Evolutionary conservation across 2,797 vertebrate species (phyloP), one percentile per base, ranked within the genome.

Genomic region (Notolabrus celidotus): DNA sequence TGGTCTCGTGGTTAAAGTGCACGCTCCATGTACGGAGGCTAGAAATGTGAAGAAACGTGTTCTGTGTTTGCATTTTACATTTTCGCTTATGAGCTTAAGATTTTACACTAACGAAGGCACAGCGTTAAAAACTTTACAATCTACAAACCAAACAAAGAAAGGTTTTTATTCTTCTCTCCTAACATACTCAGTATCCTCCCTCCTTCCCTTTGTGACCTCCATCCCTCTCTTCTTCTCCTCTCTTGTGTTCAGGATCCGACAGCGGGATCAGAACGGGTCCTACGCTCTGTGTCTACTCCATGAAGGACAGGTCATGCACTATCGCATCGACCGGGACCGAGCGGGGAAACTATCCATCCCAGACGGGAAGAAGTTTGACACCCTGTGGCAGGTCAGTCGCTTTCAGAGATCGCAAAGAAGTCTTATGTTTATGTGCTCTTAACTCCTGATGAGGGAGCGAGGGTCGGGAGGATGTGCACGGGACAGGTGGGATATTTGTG

Each of bases 291-390:
- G 97, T 86, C 83, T 99, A 11, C 88, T 98, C 12, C 96, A 96
- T 0, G 95, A 96, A 61, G 94, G 95, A 55, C 95, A 95, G 58
- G 96, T 98, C 50, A 92, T 96, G 79, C 98, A 99, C 82, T 99
- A 99, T 67, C 96, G 96, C 61, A 96, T 99, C 1, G 97, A 99
- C 90, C 95, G 77, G 78, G 96, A 99, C 91, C 92, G 92, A 43
- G 84, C 88, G 0, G 94, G 94, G 20, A 99, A 99, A 75, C 94
- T 99, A 22, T 98, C 97, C 47, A 98, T 99, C 80, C 97, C 97
- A 0, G 97, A 97, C 0, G 98, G 98, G 43, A 99, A 99, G 93
- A 97, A 96, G 90, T 99, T 99, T 79, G 98, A 99, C 93, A 99
- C 97, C 0, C 93, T 99, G 67, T 99, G 97, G 96, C 98, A 99